Conservation (phyloP, 2,113 vertebrate species). For the Bambusicola thoracicus region DNA sequence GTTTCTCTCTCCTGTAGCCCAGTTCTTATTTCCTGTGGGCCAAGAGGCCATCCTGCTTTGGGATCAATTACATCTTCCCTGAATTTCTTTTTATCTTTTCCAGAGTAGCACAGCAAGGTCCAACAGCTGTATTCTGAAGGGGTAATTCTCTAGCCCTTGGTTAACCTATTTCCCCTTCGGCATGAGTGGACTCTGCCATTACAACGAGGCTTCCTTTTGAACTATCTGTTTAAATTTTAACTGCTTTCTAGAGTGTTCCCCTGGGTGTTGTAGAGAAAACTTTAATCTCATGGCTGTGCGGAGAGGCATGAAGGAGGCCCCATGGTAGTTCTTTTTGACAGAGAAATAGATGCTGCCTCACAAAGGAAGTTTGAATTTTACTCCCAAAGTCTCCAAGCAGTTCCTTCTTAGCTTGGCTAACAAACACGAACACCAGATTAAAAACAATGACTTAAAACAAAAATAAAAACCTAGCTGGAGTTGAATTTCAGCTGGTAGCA, state of each 20-base stretch:
- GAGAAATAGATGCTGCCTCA: conserved; percentile 53
- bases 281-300: conserved; percentile 47
- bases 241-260: conserved; percentile 11
- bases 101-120: neutral
- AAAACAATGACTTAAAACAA: neutral
- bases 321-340: neutral
- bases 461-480: neutral
- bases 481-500: neutral
- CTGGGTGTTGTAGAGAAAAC: conserved; percentile 32
- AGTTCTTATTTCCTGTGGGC: neutral
- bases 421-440: neutral
- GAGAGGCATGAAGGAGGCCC: conserved; percentile 38
- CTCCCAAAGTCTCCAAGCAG: conserved; percentile 41
- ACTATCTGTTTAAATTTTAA: conserved; percentile 55
- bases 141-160: neutral
- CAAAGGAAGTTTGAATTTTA: conserved; percentile 52
- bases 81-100: neutral
- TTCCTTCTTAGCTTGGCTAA: neutral
- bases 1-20: neutral
- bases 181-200: neutral
- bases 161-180: neutral
- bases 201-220: conserved; percentile 19
- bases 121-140: neutral
- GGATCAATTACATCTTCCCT: neutral
- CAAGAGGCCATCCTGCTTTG: conserved; percentile 11